These are phyloP conservation scores for Tubulanus polymorphus DNA, from an alignment of 2,888 invertebrate species.

Conservation along the genomic window DNA sequence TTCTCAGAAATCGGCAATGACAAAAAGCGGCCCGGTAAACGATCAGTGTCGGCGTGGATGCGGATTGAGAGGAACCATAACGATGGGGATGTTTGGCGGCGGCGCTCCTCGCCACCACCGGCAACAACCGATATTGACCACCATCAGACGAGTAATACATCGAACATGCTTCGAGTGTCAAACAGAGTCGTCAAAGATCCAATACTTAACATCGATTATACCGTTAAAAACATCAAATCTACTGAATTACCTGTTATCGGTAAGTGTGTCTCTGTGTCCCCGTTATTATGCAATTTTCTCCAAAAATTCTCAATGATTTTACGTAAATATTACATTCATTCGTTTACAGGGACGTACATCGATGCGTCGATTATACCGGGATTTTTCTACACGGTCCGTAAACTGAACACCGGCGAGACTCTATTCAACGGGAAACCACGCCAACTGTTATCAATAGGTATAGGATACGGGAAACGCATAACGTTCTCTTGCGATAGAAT, in stretches of 20 bases:
- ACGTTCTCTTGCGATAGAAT: too few relatives aligned
- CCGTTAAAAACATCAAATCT: conserved; percentile 9
- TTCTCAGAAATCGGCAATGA: too few relatives aligned
- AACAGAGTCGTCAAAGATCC: background rate
- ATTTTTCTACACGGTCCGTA: conserved; percentile 70
- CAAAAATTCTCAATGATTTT: too few relatives aligned
- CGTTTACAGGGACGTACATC: conserved; percentile 63
- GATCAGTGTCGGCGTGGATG: too few relatives aligned
- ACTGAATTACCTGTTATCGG: conserved; percentile 24
- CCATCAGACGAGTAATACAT: too few relatives aligned
- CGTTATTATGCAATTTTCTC: too few relatives aligned
- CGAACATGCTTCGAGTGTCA: too few relatives aligned
- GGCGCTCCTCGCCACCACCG: too few relatives aligned
- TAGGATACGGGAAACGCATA: conserved; percentile 70
- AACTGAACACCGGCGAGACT: conserved; percentile 63
- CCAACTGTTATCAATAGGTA: conserved; percentile 66
- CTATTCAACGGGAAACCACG: conserved; percentile 67
- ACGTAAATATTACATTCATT: conserved; percentile 5
- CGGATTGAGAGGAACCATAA: too few relatives aligned
- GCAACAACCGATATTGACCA: too few relatives aligned
- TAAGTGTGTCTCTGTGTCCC: conserved; percentile 7
- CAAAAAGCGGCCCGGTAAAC: too few relatives aligned
- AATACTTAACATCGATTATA: conserved; percentile 11
- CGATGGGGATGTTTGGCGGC: too few relatives aligned
- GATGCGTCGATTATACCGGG: conserved; percentile 70